Base-by-base conservation (phyloP, 2,888 invertebrate species). In the Ochropleura plecta region DNA sequence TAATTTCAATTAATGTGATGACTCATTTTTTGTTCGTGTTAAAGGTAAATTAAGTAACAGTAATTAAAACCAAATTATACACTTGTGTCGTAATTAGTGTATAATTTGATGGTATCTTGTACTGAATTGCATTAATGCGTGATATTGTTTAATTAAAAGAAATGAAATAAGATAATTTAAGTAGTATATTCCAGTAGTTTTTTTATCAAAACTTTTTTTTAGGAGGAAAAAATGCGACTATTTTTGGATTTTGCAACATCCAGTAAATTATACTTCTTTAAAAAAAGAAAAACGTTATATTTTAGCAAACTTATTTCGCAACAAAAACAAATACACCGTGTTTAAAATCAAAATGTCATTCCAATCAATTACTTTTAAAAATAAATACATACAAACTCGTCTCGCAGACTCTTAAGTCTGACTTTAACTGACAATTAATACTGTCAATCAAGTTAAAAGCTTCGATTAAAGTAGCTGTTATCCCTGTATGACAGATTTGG, bases 361-460 rank as follows among this genome's bases (percentile, higher is more conserved):
- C 51, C 53, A 64, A 68, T 30, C 63, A 81, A 64, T 42, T 57
- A 67, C 46, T 3, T 57, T 51, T n/a, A 8, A 68, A 63, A 53
- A 63, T 20, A 68, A 48, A 62, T 20, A 18, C 53, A 57, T 20
- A 66, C 12, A 20, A 51, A 63, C 18, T 48, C 5, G 14, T 42
- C 12, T n/a, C 5, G 20, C 44, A 59, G 3, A 8, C 30, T 70
- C 18, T 76, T 63, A 57, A 82, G 30, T 46, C 55, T 67, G 70
- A 64, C 64, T 78, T 82, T 1, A 70, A 71, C 78, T 80, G 83
- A 71, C 80, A 83, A 80, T 80, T 78, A 67, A 78, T 46, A 44
- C 57, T 82, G 83, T 71, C 80, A 82, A 42, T 82, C 64, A 80
- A 60, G 64, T 78, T 68, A 71, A 78, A 82, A 82, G 71, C 40